These are phyloP conservation scores for Zaprionus lineosus DNA, from an alignment of 2,888 invertebrate species.

Conservation along the genomic window DNA sequence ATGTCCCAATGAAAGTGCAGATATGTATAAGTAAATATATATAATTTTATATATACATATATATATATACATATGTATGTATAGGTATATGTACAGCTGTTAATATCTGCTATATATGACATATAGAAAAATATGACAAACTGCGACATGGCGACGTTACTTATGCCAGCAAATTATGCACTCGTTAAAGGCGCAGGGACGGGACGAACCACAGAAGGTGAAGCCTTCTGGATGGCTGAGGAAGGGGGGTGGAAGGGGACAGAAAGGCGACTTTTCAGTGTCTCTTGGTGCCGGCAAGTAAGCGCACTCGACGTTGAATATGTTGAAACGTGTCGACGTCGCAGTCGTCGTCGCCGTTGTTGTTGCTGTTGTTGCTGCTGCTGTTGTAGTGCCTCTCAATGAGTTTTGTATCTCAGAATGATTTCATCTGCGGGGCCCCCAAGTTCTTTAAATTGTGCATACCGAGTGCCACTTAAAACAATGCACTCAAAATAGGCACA, in stretches of 20 bases:
- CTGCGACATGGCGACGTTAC: conserved; percentile 36
- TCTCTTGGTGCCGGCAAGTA: conserved; percentile 19
- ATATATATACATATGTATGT: conserved; percentile 4
- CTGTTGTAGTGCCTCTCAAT: conserved; percentile 22
- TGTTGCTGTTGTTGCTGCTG: background rate
- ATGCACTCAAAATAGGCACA: conserved; percentile 9
- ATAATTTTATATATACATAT: background rate
- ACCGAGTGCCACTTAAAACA: conserved; percentile 44
- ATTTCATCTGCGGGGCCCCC: conserved; percentile 24
- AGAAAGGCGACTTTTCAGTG: conserved; percentile 1
- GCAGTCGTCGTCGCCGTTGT: conserved; percentile 1
- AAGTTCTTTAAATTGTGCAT: conserved; percentile 27
- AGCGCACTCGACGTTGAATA: conserved; percentile 43
- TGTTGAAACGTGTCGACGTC: conserved; percentile 37
- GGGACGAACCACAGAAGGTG: no score
- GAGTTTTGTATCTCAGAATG: conserved; percentile 25
- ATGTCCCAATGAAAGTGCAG: conserved; percentile 54
- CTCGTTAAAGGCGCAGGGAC: conserved; percentile 8
- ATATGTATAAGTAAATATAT: conserved; percentile 1
- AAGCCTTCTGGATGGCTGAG: no score
- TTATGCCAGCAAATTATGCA: conserved; percentile 50
- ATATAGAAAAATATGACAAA: conserved; percentile 28
- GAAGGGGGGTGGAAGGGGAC: background rate
- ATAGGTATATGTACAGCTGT: background rate
- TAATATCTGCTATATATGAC: no score